Conservation (phyloP, 2,113 vertebrate species). For the Glareola pratincola region DNA sequence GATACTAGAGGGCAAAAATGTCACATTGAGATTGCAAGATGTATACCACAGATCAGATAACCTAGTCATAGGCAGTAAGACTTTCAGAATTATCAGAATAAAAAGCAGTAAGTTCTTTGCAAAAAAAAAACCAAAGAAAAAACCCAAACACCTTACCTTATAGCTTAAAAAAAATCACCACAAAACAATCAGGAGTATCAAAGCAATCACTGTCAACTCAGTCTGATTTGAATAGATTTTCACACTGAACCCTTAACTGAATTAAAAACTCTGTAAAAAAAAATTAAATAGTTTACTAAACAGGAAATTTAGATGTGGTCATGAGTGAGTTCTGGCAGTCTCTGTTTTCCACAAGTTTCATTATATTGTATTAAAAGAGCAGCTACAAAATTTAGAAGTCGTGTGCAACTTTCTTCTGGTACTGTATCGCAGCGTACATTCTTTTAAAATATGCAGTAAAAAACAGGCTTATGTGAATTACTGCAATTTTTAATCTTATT, state of each 20-base stretch:
- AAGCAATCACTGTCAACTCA: not conserved
- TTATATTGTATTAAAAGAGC: not conserved
- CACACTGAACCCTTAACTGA: not conserved
- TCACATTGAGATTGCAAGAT: not conserved
- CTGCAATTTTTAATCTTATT: not conserved
- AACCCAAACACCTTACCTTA: not conserved
- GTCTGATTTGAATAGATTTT: not conserved
- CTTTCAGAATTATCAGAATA: not conserved
- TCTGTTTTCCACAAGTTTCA: not conserved
- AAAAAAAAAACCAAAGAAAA: not conserved
- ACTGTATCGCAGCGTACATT: accelerated
- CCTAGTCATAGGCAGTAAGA: not conserved
- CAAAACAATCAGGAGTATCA: not conserved
- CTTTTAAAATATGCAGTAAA: not conserved
- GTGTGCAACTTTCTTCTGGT: not conserved
- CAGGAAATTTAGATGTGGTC: not conserved
- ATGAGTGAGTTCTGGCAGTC: not conserved
- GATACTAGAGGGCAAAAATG: not conserved
- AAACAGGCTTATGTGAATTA: not conserved
- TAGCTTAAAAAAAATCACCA: not conserved
- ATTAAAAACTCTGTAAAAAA: not conserved
- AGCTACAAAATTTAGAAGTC: not conserved
- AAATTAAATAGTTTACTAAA: not conserved
- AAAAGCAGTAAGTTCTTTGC: not conserved
- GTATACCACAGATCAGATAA: not conserved